phyloP scores from a whole-genome alignment of 2,113 vertebrate genomes.

The Vanacampus margaritifer region DNA sequence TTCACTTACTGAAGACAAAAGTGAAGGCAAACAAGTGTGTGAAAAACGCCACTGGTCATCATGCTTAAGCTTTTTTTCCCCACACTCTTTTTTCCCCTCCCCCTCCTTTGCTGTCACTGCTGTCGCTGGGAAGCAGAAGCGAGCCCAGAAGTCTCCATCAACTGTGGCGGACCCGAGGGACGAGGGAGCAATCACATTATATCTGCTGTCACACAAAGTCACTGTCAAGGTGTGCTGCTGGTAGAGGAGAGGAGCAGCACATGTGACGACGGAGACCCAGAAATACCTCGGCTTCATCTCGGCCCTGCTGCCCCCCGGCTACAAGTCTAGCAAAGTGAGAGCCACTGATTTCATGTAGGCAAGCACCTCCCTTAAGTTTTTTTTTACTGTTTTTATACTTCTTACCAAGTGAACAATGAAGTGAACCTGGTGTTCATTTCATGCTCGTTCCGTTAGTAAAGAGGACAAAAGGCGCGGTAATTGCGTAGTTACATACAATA shows the following conservation, averaged over 20 bases:
- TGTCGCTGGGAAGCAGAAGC: constrained; percentile 61
- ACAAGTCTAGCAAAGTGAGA: constrained; percentile 51
- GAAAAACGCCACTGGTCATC: constrained; percentile 69
- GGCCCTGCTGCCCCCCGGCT: constrained; percentile 39
- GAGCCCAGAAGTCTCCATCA: constrained; percentile 66
- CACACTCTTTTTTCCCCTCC: not conserved
- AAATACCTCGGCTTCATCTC: constrained; percentile 55
- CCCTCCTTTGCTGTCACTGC: constrained; percentile 43
- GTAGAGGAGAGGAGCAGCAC: constrained; percentile 50
- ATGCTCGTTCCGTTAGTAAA: not conserved
- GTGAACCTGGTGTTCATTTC: constrained; percentile 61
- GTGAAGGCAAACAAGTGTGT: constrained; percentile 56
- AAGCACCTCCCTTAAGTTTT: constrained; percentile 49
- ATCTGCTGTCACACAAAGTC: constrained; percentile 74
- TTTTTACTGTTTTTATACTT: constrained; percentile 11
- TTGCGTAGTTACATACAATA: not conserved
- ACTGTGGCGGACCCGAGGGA: constrained; percentile 55
- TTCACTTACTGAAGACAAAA: constrained; percentile 18
- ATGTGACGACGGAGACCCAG: constrained; percentile 51
- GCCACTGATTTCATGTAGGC: constrained; percentile 54
- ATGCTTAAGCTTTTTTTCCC: constrained; percentile 43
- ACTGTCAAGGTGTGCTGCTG: constrained; percentile 64
- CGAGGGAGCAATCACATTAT: constrained; percentile 70
- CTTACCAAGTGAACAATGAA: constrained; percentile 31
- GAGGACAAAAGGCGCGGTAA: not conserved